Percentiles rank a stretch among this genome's conserved stretches.
Evolutionary conservation across 2,888 invertebrate species (phyloP).

Genomic region (Eupithecia vulgata): DNA sequence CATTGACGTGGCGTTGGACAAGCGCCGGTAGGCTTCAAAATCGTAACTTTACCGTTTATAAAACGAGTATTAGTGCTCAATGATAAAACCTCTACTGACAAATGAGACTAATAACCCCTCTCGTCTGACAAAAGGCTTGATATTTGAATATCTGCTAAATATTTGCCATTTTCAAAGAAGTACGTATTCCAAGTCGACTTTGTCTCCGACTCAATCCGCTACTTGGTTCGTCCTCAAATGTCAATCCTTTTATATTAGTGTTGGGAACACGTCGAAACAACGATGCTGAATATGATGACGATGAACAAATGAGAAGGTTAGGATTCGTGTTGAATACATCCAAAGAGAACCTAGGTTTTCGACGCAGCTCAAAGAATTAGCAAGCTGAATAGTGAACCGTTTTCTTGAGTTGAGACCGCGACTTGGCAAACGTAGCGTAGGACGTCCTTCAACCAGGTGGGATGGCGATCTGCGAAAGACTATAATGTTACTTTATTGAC

Average conservation of each 20-base stretch:
- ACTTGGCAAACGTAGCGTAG: no score
- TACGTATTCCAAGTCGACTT: constrained; percentile 67
- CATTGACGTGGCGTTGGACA: no score
- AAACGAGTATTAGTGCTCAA: background rate
- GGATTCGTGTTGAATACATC: no score
- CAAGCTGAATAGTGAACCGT: no score
- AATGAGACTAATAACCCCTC: constrained; percentile 40
- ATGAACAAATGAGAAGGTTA: no score
- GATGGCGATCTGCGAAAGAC: no score
- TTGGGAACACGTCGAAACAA: constrained; percentile 39
- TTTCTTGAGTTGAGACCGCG: no score
- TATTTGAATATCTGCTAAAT: constrained; percentile 69
- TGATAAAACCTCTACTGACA: constrained; percentile 9
- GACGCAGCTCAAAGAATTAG: no score
- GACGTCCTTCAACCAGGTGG: no score
- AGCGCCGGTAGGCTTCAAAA: background rate
- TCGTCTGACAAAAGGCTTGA: constrained; percentile 51
- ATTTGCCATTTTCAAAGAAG: constrained; percentile 71
- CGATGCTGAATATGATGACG: background rate
- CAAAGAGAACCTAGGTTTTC: no score
- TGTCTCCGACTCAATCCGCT: constrained; percentile 77
- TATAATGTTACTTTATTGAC: no score
- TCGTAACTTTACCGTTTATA: background rate
- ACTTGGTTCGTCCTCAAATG: constrained; percentile 76
- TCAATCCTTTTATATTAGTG: constrained; percentile 81